Conservation (phyloP, 2,797 vertebrate species). For the Sebastiscus tertius region DNA sequence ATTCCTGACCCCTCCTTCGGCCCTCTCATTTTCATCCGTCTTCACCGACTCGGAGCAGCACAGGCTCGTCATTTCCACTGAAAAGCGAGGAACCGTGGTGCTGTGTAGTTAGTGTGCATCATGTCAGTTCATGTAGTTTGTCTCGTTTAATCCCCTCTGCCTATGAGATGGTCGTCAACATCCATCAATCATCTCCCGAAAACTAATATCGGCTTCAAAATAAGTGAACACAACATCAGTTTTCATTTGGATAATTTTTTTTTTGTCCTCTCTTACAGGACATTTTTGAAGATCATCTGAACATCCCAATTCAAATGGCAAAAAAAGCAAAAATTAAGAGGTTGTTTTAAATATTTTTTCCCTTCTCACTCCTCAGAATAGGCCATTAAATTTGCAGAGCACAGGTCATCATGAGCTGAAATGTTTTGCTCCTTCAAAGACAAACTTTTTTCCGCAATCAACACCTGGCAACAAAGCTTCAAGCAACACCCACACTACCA, state of each 20-base stretch:
- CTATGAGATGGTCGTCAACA: background rate
- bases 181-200: conserved; percentile 19
- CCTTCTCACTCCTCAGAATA: conserved; percentile 56
- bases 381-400: background rate
- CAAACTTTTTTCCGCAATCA: background rate
- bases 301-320: conserved; percentile 23
- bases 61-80: conserved; percentile 4
- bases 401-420: background rate
- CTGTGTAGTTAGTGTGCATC: conserved; percentile 1
- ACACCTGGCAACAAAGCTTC: background rate
- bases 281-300: conserved; percentile 28
- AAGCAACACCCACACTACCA: background rate
- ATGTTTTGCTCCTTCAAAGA: background rate
- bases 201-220: conserved; percentile 1
- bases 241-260: conserved; percentile 15
- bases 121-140: background rate
- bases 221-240: background rate
- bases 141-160: conserved; percentile 25
- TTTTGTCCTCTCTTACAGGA: conserved; percentile 24
- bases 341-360: conserved; percentile 35
- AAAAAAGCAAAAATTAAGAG: background rate
- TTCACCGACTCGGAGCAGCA: conserved; percentile 21
- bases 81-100: background rate
- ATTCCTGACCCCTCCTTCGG: conserved; percentile 43
- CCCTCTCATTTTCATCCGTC: conserved; percentile 26